A percentile compares a stretch with the other conserved stretches of the same genome.
Conservation (phyloP, 2,888 invertebrate genomes). For the Nebria brevicollis region DNA sequence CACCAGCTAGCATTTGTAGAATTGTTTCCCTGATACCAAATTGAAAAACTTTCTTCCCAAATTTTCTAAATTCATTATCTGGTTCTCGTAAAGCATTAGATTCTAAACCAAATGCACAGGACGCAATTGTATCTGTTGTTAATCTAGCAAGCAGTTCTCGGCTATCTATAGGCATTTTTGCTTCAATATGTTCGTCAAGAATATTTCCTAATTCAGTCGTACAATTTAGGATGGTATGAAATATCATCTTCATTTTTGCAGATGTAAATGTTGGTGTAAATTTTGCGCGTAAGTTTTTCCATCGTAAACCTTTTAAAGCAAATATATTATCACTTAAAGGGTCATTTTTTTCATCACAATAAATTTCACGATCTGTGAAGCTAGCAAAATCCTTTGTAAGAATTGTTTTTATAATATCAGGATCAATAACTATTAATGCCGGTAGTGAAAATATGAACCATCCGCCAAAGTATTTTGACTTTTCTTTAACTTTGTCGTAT, state of each 20-base stretch:
- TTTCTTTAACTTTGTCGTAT: slow-evolving; percentile 49
- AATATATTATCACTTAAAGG: slow-evolving; percentile 69
- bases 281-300: slow-evolving; percentile 70
- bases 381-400: slow-evolving; percentile 69
- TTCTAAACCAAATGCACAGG: too few relatives aligned
- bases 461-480: slow-evolving; percentile 50
- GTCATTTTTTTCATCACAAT: slow-evolving; percentile 67
- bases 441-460: slow-evolving; percentile 50
- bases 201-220: slow-evolving; percentile 50
- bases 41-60: too few relatives aligned
- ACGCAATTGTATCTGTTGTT: too few relatives aligned
- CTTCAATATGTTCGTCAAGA: too few relatives aligned
- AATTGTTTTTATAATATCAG: slow-evolving; percentile 58
- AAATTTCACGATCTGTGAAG: slow-evolving; percentile 72
- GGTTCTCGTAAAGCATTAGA: too few relatives aligned
- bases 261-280: slow-evolving; percentile 73
- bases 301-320: slow-evolving; percentile 65
- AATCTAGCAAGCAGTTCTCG: too few relatives aligned
- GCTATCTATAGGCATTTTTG: too few relatives aligned
- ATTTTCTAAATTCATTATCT: too few relatives aligned
- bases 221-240: slow-evolving; percentile 66
- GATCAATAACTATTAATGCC: slow-evolving; percentile 50
- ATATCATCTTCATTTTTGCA: slow-evolving; percentile 73
- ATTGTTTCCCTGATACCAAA: too few relatives aligned
- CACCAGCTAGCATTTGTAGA: too few relatives aligned